Percentiles rank a stretch among this genome's conserved stretches.
Evolutionary conservation across 2,113 vertebrate species (phyloP).

Genomic region (Dissostichus mawsoni): DNA sequence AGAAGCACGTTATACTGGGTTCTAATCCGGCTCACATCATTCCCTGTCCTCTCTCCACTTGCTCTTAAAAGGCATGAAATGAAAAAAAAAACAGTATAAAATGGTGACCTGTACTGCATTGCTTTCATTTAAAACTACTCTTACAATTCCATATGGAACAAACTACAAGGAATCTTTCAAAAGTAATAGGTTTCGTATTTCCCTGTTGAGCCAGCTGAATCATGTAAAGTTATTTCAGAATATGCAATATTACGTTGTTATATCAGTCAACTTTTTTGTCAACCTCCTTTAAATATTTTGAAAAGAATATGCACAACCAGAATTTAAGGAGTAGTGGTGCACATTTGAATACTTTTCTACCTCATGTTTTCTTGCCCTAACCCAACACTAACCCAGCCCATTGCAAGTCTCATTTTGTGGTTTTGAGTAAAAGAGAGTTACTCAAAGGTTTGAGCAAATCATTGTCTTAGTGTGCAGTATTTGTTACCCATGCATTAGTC

Average conservation of each 20-base stretch:
- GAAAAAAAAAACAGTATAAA: background rate
- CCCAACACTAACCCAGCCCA: background rate
- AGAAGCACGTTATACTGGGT: background rate
- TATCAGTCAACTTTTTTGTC: background rate
- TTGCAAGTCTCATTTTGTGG: background rate
- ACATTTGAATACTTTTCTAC: background rate
- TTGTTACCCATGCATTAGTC: conserved; percentile 30
- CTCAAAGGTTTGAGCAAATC: too few relatives aligned
- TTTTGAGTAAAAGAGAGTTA: background rate
- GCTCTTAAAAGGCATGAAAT: background rate
- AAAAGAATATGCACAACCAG: background rate
- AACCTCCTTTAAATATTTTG: background rate
- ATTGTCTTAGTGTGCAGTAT: background rate
- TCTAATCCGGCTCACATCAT: background rate
- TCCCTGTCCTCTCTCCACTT: background rate
- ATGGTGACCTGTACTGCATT: background rate
- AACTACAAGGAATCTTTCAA: background rate
- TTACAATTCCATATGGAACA: background rate
- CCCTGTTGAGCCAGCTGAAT: background rate
- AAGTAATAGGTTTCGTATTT: background rate
- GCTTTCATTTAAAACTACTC: background rate
- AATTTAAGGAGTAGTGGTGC: background rate
- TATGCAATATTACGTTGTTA: background rate
- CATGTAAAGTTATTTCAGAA: background rate
- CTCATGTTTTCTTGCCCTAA: background rate